These are phyloP conservation scores for Rhynchotus rufescens DNA, from an alignment of 2,797 vertebrate species.

Conservation along the genomic window DNA sequence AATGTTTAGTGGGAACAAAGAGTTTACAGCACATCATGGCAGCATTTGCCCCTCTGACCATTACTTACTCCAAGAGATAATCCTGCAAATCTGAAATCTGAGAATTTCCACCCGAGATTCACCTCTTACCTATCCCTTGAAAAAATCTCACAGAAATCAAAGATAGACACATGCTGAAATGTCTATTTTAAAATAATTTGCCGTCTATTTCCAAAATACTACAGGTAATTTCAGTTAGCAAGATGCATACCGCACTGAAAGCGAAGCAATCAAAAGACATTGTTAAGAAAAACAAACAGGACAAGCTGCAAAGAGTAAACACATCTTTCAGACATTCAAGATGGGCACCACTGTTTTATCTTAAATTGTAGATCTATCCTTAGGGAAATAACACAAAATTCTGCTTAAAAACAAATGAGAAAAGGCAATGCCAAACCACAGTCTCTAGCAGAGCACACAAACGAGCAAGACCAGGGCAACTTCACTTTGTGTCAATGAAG, in stretches of 20 bases:
- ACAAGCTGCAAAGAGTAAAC: slow-evolving; percentile 14
- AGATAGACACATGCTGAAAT: background rate
- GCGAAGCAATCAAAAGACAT: slow-evolving; percentile 16
- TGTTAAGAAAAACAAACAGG: slow-evolving; percentile 10
- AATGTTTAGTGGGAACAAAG: background rate
- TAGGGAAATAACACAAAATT: background rate
- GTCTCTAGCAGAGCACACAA: background rate
- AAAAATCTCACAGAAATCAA: background rate
- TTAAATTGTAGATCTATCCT: background rate
- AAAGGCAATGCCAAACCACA: background rate
- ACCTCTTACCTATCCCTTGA: background rate
- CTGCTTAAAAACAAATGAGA: background rate
- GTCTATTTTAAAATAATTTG: background rate
- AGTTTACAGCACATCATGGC: background rate
- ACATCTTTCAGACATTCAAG: background rate
- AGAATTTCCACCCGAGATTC: background rate
- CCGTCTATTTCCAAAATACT: background rate
- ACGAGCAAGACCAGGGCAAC: fast-evolving
- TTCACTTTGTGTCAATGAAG: background rate
- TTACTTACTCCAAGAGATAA: background rate
- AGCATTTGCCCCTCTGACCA: background rate
- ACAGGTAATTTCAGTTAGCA: background rate
- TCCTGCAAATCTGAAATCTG: background rate
- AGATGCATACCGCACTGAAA: background rate
- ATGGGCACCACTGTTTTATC: background rate